phyloP scores from a whole-genome alignment of 2,797 vertebrate species.

The Pantherophis vulpinus region DNA sequence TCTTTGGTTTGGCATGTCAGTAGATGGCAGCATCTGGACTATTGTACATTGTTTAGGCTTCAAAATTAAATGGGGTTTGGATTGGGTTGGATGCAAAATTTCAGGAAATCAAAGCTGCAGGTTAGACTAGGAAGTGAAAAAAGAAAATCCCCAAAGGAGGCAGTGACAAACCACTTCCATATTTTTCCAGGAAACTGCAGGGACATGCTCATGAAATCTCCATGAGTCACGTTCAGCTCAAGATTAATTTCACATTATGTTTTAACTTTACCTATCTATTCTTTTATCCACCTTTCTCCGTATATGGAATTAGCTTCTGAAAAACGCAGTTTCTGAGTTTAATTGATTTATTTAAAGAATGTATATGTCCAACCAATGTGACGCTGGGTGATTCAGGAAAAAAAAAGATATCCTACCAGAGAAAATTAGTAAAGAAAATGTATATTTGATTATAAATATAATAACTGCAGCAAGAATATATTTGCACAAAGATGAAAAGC shows the following conservation, averaged over 20 bases:
- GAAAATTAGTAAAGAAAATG: too few species aligned
- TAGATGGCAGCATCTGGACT: background rate
- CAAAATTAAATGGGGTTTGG: background rate
- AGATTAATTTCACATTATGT: background rate
- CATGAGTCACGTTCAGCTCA: background rate
- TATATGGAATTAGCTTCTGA: background rate
- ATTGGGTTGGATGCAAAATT: background rate
- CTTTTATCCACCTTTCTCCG: background rate
- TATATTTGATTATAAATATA: too few species aligned
- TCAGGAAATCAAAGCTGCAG: background rate
- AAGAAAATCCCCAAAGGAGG: background rate
- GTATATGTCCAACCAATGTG: background rate
- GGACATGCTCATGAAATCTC: background rate
- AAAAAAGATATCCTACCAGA: background rate
- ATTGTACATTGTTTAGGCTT: background rate
- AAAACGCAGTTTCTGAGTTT: background rate
- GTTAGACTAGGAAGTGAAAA: background rate
- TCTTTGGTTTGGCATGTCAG: background rate
- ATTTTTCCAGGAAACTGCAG: background rate
- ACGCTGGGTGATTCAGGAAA: background rate
- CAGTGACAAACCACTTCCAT: background rate
- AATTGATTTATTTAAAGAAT: background rate
- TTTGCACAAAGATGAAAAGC: too few species aligned
- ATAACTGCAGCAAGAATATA: too few species aligned
- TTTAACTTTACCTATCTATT: background rate